Conservation (phyloP, 2,113 vertebrate species). For the Mustela nigripes region DNA sequence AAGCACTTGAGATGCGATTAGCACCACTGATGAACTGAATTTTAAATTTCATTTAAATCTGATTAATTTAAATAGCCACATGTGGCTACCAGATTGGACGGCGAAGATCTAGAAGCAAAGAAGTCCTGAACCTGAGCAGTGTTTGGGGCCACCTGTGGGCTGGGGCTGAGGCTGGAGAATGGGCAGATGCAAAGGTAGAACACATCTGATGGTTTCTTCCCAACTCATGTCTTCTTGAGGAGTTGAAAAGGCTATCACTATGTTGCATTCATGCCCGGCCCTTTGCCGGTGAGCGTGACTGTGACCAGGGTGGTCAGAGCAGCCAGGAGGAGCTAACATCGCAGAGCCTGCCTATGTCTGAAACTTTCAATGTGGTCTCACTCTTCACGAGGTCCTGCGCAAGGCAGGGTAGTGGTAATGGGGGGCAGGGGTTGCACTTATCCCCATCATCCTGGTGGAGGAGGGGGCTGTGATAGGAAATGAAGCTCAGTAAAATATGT, state of each 20-base stretch:
- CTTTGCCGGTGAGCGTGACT: background rate
- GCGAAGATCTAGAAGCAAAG: background rate
- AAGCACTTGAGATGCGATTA: background rate
- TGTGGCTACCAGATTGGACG: background rate
- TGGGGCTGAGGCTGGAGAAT: background rate
- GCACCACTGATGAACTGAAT: background rate
- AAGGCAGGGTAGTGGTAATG: background rate
- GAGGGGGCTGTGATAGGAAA: too few species aligned
- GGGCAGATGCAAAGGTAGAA: background rate
- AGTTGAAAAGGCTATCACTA: background rate
- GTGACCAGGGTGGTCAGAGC: background rate
- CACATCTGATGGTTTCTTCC: background rate
- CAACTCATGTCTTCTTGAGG: background rate
- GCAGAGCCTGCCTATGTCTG: background rate
- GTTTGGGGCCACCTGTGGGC: background rate
- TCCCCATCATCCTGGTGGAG: background rate
- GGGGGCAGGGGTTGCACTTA: background rate
- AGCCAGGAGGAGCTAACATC: background rate
- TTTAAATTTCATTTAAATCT: constrained; percentile 26
- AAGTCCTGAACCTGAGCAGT: background rate
- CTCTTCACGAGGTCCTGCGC: background rate
- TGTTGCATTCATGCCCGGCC: background rate
- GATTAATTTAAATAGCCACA: background rate
- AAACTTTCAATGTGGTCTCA: background rate
- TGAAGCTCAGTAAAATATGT: background rate